Conservation (phyloP, 2,113 vertebrate genomes). For the Fulmarus glacialis region DNA sequence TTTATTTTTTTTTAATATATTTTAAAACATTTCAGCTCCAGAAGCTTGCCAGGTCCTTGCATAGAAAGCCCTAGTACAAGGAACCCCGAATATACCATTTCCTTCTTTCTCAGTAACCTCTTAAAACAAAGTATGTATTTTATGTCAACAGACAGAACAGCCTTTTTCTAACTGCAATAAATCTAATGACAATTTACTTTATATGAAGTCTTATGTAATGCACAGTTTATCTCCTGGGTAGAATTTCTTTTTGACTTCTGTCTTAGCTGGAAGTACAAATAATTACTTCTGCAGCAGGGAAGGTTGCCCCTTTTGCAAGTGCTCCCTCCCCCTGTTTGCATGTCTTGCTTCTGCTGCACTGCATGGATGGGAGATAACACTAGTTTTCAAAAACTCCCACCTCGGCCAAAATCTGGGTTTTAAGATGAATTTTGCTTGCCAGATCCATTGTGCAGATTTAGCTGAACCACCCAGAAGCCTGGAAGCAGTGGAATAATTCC, state of each 20-base stretch:
- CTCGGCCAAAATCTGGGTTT: not conserved
- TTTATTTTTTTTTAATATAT: not conserved
- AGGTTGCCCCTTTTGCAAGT: not conserved
- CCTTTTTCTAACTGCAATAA: not conserved
- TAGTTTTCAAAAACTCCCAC: not conserved
- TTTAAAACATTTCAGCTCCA: not conserved
- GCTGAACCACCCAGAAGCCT: not conserved
- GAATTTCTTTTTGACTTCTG: conserved; percentile 1
- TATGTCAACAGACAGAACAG: not conserved
- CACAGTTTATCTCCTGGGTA: not conserved
- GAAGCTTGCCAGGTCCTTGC: not conserved
- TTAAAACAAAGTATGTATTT: not conserved
- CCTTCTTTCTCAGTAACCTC: not conserved
- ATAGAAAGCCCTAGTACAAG: not conserved
- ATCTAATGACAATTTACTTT: not conserved
- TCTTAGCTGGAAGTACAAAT: not conserved
- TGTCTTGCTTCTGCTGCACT: not conserved
- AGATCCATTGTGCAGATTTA: not conserved
- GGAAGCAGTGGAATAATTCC: not conserved
- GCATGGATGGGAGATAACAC: not conserved
- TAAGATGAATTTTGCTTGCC: not conserved
- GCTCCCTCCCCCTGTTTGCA: not conserved
- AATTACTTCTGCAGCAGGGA: not conserved
- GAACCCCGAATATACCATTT: not conserved
- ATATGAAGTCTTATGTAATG: conserved; percentile 2